phyloP scores from a whole-genome alignment of 1,140 invertebrate species.

The Lutraria rhynchaena region DNA sequence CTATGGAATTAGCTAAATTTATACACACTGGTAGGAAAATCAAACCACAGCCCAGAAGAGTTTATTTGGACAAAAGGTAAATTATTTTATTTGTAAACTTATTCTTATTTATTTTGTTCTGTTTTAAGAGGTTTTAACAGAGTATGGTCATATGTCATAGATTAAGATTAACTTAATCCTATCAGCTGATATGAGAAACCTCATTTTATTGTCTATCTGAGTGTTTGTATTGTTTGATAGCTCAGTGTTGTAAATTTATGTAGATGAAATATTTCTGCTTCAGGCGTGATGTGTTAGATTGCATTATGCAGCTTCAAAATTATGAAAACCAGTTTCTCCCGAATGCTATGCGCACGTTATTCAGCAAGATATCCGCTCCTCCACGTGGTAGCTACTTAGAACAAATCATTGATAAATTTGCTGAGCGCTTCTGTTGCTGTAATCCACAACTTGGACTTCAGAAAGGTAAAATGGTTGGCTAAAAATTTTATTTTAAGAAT shows the following conservation, averaged over 20 bases:
- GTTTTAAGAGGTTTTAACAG: no score
- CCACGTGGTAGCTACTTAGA: slow-evolving; percentile 82
- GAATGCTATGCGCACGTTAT: slow-evolving; percentile 84
- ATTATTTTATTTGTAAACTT: neutral
- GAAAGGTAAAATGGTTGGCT: slow-evolving; percentile 78
- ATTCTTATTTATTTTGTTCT: no score
- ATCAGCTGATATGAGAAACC: no score
- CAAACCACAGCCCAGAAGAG: slow-evolving; percentile 79
- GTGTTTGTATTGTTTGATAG: neutral
- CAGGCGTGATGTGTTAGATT: slow-evolving; percentile 83
- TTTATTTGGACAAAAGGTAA: slow-evolving; percentile 82
- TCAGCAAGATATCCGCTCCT: slow-evolving; percentile 83
- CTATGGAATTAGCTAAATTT: slow-evolving; percentile 83
- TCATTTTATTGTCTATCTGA: no score
- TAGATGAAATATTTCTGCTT: no score
- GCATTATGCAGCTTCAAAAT: slow-evolving; percentile 83
- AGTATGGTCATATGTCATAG: no score
- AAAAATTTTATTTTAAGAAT: no score
- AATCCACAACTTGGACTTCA: slow-evolving; percentile 83
- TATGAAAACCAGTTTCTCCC: slow-evolving; percentile 84
- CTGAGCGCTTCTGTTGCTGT: slow-evolving; percentile 83
- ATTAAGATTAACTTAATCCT: no score
- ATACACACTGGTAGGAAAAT: slow-evolving; percentile 82
- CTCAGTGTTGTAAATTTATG: no score
- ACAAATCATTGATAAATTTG: slow-evolving; percentile 83